These are phyloP conservation scores for Corydoras maculifer DNA, from an alignment of 2,113 vertebrate species.

Conservation along the genomic window DNA sequence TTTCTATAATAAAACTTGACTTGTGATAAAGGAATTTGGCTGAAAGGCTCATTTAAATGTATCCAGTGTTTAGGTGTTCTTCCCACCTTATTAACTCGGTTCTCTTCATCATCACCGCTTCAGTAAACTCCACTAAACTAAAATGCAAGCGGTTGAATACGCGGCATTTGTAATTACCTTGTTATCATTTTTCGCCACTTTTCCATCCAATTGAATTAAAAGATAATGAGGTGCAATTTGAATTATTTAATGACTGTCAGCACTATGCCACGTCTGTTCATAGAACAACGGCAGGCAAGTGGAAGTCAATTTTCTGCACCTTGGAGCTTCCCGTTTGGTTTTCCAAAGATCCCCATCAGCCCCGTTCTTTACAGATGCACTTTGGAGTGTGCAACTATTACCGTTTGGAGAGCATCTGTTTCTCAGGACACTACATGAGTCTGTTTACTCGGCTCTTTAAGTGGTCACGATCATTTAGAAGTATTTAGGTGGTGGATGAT, in stretches of 20 bases:
- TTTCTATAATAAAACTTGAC: background rate
- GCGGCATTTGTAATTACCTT: conserved; percentile 32
- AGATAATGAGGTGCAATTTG: conserved; percentile 35
- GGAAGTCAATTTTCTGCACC: background rate
- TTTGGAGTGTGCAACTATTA: too few species aligned
- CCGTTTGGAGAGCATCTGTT: too few species aligned
- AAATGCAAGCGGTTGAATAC: conserved; percentile 11
- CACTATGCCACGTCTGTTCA: background rate
- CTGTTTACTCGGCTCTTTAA: too few species aligned
- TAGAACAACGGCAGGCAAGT: background rate
- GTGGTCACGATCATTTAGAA: too few species aligned
- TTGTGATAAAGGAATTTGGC: conserved; percentile 11
- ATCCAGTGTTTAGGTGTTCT: conserved; percentile 14
- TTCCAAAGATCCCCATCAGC: too few species aligned
- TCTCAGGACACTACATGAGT: too few species aligned
- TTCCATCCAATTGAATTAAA: conserved; percentile 37
- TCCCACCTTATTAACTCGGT: conserved; percentile 12
- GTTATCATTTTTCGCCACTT: conserved; percentile 23
- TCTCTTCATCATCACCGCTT: conserved; percentile 29
- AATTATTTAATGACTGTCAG: conserved; percentile 26
- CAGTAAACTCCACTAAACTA: conserved; percentile 29
- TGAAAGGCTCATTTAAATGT: conserved; percentile 18
- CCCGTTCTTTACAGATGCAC: too few species aligned
- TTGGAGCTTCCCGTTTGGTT: too few species aligned
- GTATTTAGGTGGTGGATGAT: too few species aligned